phyloP scores from a whole-genome alignment of 2,113 vertebrate species.

The Lipophrys pholis region DNA sequence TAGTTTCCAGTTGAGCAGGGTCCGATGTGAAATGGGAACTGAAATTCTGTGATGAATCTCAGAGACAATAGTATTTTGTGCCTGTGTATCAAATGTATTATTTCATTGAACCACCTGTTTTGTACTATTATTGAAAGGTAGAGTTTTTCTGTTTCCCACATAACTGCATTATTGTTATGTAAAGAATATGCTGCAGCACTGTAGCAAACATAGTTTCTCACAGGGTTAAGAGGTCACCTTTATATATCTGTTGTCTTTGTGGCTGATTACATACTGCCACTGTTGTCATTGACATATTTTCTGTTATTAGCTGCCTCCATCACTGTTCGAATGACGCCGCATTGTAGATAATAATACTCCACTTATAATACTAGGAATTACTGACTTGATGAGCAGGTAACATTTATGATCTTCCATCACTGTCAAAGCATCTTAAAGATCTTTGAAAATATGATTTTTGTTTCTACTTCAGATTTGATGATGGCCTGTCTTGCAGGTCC shows the following conservation, averaged over 20 bases:
- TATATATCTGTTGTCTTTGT: not conserved
- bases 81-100: no score
- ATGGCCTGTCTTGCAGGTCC: conserved; percentile 1
- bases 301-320: conserved; percentile 22
- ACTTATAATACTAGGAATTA: conserved; percentile 44
- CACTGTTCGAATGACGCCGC: not conserved
- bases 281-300: conserved; percentile 26
- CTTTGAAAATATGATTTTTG: conserved; percentile 15
- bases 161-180: no score
- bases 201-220: not conserved
- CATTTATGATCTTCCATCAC: conserved; percentile 46
- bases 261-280: conserved; percentile 7
- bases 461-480: conserved; percentile 29
- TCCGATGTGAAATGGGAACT: no score
- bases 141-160: not conserved
- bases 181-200: not conserved
- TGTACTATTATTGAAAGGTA: no score
- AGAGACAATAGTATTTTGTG: no score
- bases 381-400: conserved; percentile 28
- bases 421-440: conserved; percentile 34
- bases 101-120: no score
- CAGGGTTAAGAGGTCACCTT: not conserved
- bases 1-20: no score
- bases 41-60: no score
- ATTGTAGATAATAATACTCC: conserved; percentile 42